Conservation (phyloP, 2,797 vertebrate species). For the Pelochelys cantorii region DNA sequence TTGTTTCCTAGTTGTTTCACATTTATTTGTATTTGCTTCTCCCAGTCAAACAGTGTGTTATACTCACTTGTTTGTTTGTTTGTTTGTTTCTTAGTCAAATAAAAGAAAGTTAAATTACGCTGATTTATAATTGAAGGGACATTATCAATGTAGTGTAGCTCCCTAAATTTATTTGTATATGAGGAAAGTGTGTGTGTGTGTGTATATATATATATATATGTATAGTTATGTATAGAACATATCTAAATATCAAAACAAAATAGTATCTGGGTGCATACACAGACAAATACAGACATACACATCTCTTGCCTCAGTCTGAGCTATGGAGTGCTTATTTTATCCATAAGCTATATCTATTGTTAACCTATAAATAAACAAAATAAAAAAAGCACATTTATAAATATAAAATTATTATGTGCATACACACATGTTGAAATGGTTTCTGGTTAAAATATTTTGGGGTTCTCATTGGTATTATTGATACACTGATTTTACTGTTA, state of each 20-base stretch:
- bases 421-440: not conserved
- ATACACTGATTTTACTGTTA: not conserved
- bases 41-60: conserved; percentile 31
- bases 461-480: not conserved
- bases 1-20: not conserved
- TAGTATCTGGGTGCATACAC: not conserved
- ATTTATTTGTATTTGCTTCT: conserved; percentile 40
- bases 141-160: not conserved
- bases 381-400: not conserved
- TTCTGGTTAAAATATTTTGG: not conserved
- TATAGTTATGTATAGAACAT: not conserved
- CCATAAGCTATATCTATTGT: accelerated
- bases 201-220: not conserved
- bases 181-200: not conserved
- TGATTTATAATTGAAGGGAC: not conserved
- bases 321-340: not conserved
- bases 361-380: not conserved
- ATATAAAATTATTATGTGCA: not conserved
- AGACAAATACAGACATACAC: not conserved
- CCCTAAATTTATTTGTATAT: not conserved
- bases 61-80: not conserved
- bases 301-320: not conserved
- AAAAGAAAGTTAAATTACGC: not conserved
- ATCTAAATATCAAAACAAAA: not conserved
- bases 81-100: not conserved